A percentile compares a stretch with the other conserved stretches of the same genome.
Conservation (phyloP, 2,888 invertebrate species). For the Allolobophora icterica region DNA sequence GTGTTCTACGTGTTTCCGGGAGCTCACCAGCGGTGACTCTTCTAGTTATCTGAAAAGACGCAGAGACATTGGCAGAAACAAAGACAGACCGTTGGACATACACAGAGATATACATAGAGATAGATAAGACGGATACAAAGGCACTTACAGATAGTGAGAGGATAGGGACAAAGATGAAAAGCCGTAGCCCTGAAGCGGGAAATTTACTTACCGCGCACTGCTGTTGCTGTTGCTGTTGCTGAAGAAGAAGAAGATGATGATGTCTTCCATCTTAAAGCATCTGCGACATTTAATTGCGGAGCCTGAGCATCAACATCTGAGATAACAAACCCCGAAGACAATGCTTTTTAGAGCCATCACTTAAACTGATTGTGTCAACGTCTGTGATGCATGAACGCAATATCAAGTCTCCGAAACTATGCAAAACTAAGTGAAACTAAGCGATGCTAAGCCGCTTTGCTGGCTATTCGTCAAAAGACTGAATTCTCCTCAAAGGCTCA, state of each 20-base stretch:
- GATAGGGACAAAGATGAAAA: neutral
- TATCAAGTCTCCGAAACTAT: neutral
- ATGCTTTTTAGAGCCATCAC: neutral
- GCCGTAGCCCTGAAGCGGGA: neutral
- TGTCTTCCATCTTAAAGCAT: neutral
- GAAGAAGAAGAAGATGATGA: no score
- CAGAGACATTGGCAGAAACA: neutral
- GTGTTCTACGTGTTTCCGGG: no score
- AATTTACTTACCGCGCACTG: neutral
- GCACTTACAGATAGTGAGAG: neutral
- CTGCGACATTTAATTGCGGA: neutral
- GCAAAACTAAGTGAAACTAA: no score
- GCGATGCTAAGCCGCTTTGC: neutral
- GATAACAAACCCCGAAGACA: conserved; percentile 4
- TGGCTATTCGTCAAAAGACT: neutral
- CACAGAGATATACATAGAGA: neutral
- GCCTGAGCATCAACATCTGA: neutral
- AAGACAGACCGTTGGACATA: neutral
- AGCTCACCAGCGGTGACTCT: neutral
- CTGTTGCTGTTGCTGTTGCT: neutral
- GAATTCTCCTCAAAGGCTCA: neutral
- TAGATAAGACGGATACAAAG: neutral
- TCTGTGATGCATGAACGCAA: neutral
- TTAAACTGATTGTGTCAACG: neutral
- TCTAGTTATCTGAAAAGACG: neutral